Evolutionary conservation across 2,888 invertebrate genomes (phyloP), one percentile per base, ranked within the genome.

Genomic region (Axea sp.): DNA sequence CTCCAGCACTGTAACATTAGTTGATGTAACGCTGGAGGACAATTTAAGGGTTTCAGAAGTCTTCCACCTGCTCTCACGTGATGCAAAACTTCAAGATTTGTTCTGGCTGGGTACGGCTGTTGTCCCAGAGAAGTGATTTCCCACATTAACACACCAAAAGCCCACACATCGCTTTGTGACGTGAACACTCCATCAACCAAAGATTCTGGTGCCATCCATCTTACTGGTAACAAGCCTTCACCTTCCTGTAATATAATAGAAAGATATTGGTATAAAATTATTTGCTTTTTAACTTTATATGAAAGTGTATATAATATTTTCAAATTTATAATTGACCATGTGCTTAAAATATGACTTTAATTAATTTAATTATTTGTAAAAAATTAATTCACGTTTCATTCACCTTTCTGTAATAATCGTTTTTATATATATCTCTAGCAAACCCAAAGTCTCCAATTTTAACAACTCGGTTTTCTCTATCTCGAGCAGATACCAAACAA

Each of bases 121-220:
- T 97, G 96, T 0, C 99, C 99, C 45, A 99, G 88, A 0, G 98
- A 96, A 84, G 99, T 92, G 41, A 99, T 96, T 90, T 99, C 99
- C 98, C 98, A 99, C 84, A 98, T 92, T 1, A 99, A 89, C 0
- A 99, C 95, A 0, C 95, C 96, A 89, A 96, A 96, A 0, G 96
- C 93, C 98, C 98, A 98, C 2, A 98, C 97, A 87, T 99, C 99
- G 0, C 97, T 96, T 85, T 98, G 98, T 45, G 95, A 95, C 0
- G 98, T 97, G 86, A 98, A 99, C 0, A 98, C 94, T 0, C 98
- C 98, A 85, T 98, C 98, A 0, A 96, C 93, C 6, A 99, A 89
- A 14, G 97, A 96, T 88, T 99, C 99, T 0, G 98, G 98, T 0
- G 98, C 94, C 98, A 99, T 98, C 99, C 99, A 99, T 30, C 98